Evolutionary conservation across 2,113 vertebrate species (phyloP), one percentile per base, ranked within the genome.

Genomic region (Myocastor coypus): DNA sequence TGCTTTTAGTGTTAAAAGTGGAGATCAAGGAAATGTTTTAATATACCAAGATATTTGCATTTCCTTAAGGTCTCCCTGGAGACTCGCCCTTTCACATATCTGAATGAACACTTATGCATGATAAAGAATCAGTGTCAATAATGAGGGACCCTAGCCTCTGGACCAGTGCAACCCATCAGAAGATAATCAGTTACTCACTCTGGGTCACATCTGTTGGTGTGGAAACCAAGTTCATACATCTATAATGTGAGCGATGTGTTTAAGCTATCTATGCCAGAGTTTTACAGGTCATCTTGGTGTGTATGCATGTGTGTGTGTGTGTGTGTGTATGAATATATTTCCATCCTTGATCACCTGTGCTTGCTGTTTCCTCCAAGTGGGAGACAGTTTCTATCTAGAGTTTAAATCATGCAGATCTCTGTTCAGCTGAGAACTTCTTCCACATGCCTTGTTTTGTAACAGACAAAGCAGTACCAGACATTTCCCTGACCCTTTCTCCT

Each of bases 1-100:
- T 85, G 46, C 69, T 85, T 90, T 96, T 91, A 66, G 52, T 22
- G 55, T 85, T n/a, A 71, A 90, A 42, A 94, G 61, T 4, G 68
- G 37, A 66, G 28, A 82, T 88, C 7, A 28, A 37, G 64, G 20
- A 87, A 42, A 32, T 40, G 66, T 90, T 50, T 55, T n/a, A 64
- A 84, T 42, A 78, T 71, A 59, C 19, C 46, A 50, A 32, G 12
- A 4, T 55, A 61, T 71, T 84, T 55, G 17, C 34, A 28, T 63
- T 90, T 85, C 40, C 93, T 10, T 30, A 28, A 20, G 20, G 40
- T 77, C 50, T 88, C 73, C 40, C 57, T 59, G 6, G 28, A 57
- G n/a, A 34, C 28, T 80, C 55, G 30, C 1, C 87, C 40, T 61
- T 84, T 94, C 4, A 4, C 30, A 6, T 4, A 3, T 85, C 30